phyloP scores from a whole-genome alignment of 2,888 invertebrate species.

The Torymus tubicola region DNA sequence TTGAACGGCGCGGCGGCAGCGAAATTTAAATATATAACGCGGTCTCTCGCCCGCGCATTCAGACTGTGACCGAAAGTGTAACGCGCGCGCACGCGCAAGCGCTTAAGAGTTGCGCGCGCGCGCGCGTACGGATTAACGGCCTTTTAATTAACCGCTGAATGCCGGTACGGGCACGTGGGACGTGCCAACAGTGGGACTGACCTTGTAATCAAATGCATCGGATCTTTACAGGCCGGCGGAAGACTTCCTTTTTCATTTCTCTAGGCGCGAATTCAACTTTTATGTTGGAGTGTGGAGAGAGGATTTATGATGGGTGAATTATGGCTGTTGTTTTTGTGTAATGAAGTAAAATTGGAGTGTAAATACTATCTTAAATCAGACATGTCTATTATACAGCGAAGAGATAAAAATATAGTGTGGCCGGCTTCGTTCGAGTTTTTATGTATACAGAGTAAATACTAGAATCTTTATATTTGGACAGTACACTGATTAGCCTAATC shows the following conservation, averaged over 20 bases:
- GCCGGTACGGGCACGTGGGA: not conserved
- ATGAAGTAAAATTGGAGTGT: too few species aligned
- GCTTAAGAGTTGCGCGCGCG: slow-evolving; percentile 58
- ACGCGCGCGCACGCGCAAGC: slow-evolving; percentile 18
- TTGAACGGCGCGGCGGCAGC: slow-evolving; percentile 43
- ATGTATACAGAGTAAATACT: too few species aligned
- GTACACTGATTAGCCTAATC: too few species aligned
- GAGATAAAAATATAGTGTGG: too few species aligned
- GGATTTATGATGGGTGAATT: too few species aligned
- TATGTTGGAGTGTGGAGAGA: too few species aligned
- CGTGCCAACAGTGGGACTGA: not conserved
- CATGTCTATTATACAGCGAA: too few species aligned
- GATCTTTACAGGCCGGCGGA: not conserved
- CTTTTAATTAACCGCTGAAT: slow-evolving; percentile 67
- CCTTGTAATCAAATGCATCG: slow-evolving; percentile 27
- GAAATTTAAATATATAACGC: slow-evolving; percentile 65
- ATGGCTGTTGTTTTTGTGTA: too few species aligned
- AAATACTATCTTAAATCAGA: too few species aligned
- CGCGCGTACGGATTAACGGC: slow-evolving; percentile 65
- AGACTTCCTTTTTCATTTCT: not conserved
- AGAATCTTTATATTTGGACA: too few species aligned
- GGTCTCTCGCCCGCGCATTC: slow-evolving; percentile 65
- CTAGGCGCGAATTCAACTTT: too few species aligned
- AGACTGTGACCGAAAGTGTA: slow-evolving; percentile 70
- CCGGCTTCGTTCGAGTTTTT: too few species aligned